Evolutionary conservation across 1,140 invertebrate genomes (phyloP), one percentile per base, ranked within the genome.

Genomic region (Onthophagus taurus): DNA sequence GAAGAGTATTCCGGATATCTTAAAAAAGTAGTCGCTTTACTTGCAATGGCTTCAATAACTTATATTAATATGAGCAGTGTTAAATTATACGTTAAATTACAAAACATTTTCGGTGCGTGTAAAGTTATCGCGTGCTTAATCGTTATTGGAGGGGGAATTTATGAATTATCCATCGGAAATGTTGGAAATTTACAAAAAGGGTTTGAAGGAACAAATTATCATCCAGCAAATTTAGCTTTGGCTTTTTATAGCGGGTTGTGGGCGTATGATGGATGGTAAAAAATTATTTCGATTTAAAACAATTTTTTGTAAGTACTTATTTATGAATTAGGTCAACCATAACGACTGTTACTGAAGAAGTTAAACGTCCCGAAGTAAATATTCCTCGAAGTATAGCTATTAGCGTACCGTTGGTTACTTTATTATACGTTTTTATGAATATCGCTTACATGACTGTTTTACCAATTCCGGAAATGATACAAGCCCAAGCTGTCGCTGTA

Each of bases 191-290:
- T 94, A 8, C 55, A 61, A 0, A 72, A 73, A 46, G 85, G 88
- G 0, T 95, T 93, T 61, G 72, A 82, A 51, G 80, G 81, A 1
- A 84, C 85, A 3, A 81, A 77, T 1, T 73, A 66, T 0, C 76
- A 76, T 16, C 64, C 81, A 1, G 84, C 84, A 5, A 72, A 81
- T 49, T 75, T 93, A 4, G 87, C 89, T 0, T 68, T 94, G n/a
- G 89, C 90, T 0, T 87, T 97, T 54, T 97, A 95, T 63, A 89
- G 83, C 33, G 91, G 91, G 0, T 69, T 97, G 0, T 97, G 93
- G 85, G 89, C 92, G 0, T 97, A 95, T 60, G 90, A 95, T 64
- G 93, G 92, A 29, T 97, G 89, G 88, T 70, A 53, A 55, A 42
- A 2, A 14, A 31, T 31, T 31, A 31, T 31, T 4, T 31, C n/a